Evolutionary conservation across 1,140 invertebrate species (phyloP).

Genomic region (Aporrectodea caliginosa): DNA sequence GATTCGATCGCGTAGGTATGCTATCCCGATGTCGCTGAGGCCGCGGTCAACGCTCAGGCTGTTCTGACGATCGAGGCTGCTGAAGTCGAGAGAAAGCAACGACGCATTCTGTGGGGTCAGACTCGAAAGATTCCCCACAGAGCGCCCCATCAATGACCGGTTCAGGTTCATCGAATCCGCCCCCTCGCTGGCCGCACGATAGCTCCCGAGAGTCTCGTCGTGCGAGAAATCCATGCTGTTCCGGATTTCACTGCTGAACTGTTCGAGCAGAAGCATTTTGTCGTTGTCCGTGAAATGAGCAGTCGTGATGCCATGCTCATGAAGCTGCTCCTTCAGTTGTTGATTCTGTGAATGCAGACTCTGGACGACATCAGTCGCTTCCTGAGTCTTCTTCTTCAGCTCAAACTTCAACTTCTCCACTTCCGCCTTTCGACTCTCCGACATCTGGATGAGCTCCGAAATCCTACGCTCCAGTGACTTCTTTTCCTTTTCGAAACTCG

Average conservation of each 20-base stretch:
- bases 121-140: background rate
- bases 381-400: constrained; percentile 27
- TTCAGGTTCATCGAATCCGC: background rate
- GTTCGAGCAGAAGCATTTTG: constrained; percentile 44
- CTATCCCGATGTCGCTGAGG: constrained; percentile 81
- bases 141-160: background rate
- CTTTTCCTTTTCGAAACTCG: constrained; percentile 56
- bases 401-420: constrained; percentile 47
- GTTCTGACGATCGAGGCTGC: constrained; percentile 77
- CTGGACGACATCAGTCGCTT: constrained; percentile 39
- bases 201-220: background rate
- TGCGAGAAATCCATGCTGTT: background rate
- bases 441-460: constrained; percentile 50
- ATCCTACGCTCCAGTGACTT: constrained; percentile 49
- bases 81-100: constrained; percentile 39
- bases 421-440: constrained; percentile 52
- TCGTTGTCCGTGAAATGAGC: constrained; percentile 52
- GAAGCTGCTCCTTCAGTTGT: constrained; percentile 44
- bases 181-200: background rate
- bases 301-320: constrained; percentile 48
- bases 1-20: constrained; percentile 85
- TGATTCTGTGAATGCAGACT: constrained; percentile 48
- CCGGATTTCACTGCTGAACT: background rate
- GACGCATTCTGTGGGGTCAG: constrained; percentile 23
- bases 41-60: constrained; percentile 60